phyloP scores from a whole-genome alignment of 2,888 invertebrate genomes.

The Chloroclysta siterata region DNA sequence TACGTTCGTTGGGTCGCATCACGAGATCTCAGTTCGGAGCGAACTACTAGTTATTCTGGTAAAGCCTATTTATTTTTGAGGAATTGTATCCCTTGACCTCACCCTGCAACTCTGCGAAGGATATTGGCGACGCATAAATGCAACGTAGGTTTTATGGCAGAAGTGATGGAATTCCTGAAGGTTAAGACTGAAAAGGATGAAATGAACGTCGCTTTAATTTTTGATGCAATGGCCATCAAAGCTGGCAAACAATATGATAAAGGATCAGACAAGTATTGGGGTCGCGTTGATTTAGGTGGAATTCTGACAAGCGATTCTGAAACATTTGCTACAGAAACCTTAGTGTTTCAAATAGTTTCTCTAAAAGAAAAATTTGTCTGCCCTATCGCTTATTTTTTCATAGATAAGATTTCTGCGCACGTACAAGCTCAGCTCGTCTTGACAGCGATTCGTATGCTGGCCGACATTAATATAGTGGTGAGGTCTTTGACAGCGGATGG shows the following conservation, averaged over 20 bases:
- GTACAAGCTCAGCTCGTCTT: too few relatives aligned
- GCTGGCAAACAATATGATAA: neutral
- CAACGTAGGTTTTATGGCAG: neutral
- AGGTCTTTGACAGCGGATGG: too few relatives aligned
- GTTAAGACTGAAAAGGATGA: neutral
- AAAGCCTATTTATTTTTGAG: neutral
- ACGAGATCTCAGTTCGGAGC: too few relatives aligned
- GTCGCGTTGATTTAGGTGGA: conserved; percentile 1
- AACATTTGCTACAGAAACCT: too few relatives aligned
- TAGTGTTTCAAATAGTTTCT: too few relatives aligned
- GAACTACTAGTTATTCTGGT: too few relatives aligned
- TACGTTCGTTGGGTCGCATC: too few relatives aligned
- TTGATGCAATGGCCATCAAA: conserved; percentile 2
- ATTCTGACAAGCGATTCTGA: neutral
- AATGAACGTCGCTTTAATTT: conserved; percentile 4
- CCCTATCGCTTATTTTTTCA: too few relatives aligned
- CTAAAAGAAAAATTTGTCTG: too few relatives aligned
- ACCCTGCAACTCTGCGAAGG: conserved; percentile 1
- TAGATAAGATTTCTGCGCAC: too few relatives aligned
- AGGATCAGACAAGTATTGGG: conserved; percentile 2
- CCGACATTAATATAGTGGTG: too few relatives aligned
- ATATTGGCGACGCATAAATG: neutral
- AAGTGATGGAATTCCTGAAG: neutral
- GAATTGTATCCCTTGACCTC: neutral
- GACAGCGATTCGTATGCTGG: too few relatives aligned